phyloP scores from a whole-genome alignment of 2,888 invertebrate species.

The Lacanobia oleracea region DNA sequence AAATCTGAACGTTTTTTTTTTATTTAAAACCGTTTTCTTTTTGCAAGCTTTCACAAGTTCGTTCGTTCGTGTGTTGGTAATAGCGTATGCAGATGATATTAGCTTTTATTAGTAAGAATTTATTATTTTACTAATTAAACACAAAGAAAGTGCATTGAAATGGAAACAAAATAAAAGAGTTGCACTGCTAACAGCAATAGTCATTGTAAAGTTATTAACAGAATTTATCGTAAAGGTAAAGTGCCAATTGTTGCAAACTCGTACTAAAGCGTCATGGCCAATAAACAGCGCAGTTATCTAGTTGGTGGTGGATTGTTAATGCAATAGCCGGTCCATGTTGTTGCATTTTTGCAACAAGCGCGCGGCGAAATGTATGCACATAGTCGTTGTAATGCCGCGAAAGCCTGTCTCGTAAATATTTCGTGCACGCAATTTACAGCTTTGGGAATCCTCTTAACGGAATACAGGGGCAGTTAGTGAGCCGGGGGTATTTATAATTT shows the following conservation, averaged over 20 bases:
- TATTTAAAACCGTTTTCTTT: constrained; percentile 66
- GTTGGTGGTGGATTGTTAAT: constrained; percentile 73
- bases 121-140: constrained; percentile 35
- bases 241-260: constrained; percentile 65
- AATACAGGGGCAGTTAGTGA: constrained; percentile 88
- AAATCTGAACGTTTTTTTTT: constrained; percentile 70
- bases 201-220: constrained; percentile 56
- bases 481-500: constrained; percentile 85
- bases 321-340: constrained; percentile 72
- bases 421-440: constrained; percentile 88
- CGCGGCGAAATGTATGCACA: constrained; percentile 82
- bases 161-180: constrained; percentile 11
- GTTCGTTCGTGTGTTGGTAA: constrained; percentile 55
- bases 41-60: constrained; percentile 59
- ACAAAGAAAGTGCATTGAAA: constrained; percentile 24
- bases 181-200: constrained; percentile 25
- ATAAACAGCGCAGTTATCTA: constrained; percentile 76
- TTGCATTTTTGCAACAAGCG: constrained; percentile 85
- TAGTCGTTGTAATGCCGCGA: constrained; percentile 86
- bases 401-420: constrained; percentile 90
- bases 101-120: constrained; percentile 57
- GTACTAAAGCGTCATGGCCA: constrained; percentile 69
- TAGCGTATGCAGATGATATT: constrained; percentile 59
- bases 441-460: constrained; percentile 89
- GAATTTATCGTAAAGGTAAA: constrained; percentile 60